Evolutionary conservation across 1,140 invertebrate genomes (phyloP), one percentile per base, ranked within the genome.

Genomic region (Papilio glaucus): DNA sequence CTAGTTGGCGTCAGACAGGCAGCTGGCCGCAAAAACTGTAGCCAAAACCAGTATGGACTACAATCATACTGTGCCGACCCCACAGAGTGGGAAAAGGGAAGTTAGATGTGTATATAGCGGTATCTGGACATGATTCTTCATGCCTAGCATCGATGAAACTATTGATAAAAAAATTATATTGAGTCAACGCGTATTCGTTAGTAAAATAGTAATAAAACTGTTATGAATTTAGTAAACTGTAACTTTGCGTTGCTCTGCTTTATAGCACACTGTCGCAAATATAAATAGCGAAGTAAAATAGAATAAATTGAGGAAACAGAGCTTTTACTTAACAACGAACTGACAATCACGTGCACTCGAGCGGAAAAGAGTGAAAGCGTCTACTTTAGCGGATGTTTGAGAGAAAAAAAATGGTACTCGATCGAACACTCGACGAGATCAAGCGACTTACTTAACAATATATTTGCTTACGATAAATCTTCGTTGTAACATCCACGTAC

Each of bases 321-420:
- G 75, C 74, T 83, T 80, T 84, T 81, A 81, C 69, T 77, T 72
- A 78, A 72, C 71, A 41, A 61, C 72, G 76, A 73, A 73, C 72
- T 71, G 72, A 85, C 82, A 82, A 81, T 82, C 75, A 77, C 49
- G 79, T 39, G 72, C 82, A 74, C 75, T 85, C 82, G 76, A 84
- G 84, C 88, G 84, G 85, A 83, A 80, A 90, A 89, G 70, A 82
- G 88, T 83, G 88, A 90, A 90, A 90, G 88, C 82, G 75, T 72
- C 68, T 71, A 82, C 75, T 84, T 84, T 79, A 79, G 72, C 77
- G 77, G 74, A 82, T 72, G 73, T 71, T 80, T 85, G 70, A 72
- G 77, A 79, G 71, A 72, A 71, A 72, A 71, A 78, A 84, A 81
- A 78, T 62, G 69, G 79, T 72, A 53, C 62, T 72, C 41, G 71